These are phyloP conservation scores for Drosophila imparisetae DNA, from an alignment of 2,888 invertebrate species.

Conservation along the genomic window DNA sequence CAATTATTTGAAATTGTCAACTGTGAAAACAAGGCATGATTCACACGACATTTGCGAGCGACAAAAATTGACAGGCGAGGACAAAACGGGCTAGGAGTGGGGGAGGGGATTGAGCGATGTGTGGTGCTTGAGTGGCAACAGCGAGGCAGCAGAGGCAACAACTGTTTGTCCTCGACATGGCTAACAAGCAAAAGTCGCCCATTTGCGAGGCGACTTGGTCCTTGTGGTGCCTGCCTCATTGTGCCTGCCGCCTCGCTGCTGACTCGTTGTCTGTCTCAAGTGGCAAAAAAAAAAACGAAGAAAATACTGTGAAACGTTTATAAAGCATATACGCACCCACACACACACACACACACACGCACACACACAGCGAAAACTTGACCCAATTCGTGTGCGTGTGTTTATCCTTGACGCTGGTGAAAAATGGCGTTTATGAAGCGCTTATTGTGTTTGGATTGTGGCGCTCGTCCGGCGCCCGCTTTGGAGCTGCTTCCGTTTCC, in stretches of 20 bases:
- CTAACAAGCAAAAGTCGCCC: constrained; percentile 57
- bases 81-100: constrained; percentile 2
- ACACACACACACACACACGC: constrained; percentile 10
- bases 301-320: constrained; percentile 67
- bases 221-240: constrained; percentile 27
- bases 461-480: constrained; percentile 50
- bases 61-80: constrained; percentile 53
- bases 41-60: constrained; percentile 53
- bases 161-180: constrained; percentile 60
- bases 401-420: constrained; percentile 70
- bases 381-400: constrained; percentile 47
- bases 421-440: constrained; percentile 81
- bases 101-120: background rate
- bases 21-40: constrained; percentile 61
- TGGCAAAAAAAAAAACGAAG: constrained; percentile 36
- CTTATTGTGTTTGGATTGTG: constrained; percentile 78
- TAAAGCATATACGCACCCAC: constrained; percentile 46
- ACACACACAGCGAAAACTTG: constrained; percentile 15
- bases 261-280: constrained; percentile 73
- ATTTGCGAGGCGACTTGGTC: constrained; percentile 20
- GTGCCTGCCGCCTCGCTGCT: constrained; percentile 26
- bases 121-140: background rate
- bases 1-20: constrained; percentile 68
- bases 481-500: constrained; percentile 73
- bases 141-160: constrained; percentile 1